phyloP scores from a whole-genome alignment of 2,888 invertebrate genomes.

The Sphaerophoria taeniata region DNA sequence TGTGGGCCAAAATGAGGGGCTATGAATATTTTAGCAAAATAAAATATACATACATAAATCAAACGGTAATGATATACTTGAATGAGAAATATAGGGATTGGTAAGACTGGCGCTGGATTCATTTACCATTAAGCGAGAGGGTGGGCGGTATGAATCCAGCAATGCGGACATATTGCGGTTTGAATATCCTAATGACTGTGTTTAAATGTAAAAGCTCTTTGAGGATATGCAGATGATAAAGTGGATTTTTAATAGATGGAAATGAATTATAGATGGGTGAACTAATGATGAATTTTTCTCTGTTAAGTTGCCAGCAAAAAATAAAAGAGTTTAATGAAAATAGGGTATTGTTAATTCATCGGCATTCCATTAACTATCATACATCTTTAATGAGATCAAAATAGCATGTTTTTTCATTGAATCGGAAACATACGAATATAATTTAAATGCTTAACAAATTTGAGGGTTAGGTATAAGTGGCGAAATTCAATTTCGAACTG shows the following conservation, averaged over 20 bases:
- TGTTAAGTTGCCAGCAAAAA: neutral
- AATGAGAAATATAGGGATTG: slow-evolving; percentile 50
- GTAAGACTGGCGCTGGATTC: neutral
- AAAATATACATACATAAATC: slow-evolving; percentile 74
- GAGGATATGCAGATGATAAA: slow-evolving; percentile 37
- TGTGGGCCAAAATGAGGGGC: slow-evolving; percentile 58
- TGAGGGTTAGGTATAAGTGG: no score
- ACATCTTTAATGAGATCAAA: neutral
- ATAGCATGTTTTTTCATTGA: no score
- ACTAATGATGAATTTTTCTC: slow-evolving; percentile 31
- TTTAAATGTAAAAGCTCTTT: slow-evolving; percentile 59
- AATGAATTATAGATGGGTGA: slow-evolving; percentile 46
- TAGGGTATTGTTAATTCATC: neutral
- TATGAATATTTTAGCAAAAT: slow-evolving; percentile 70
- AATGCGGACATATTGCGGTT: slow-evolving; percentile 36
- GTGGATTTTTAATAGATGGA: slow-evolving; percentile 36
- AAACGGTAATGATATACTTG: slow-evolving; percentile 70
- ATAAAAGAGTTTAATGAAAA: neutral
- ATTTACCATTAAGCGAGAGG: neutral
- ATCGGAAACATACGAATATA: no score
- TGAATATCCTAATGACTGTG: slow-evolving; percentile 45
- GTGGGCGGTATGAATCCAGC: slow-evolving; percentile 1
- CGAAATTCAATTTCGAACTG: no score
- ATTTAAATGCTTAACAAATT: no score
- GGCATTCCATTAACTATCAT: neutral